A percentile compares a stretch with the other conserved stretches of the same genome.
These are phyloP conservation scores for Panthera leo DNA, from an alignment of 2,113 vertebrate species.

Conservation along the genomic window DNA sequence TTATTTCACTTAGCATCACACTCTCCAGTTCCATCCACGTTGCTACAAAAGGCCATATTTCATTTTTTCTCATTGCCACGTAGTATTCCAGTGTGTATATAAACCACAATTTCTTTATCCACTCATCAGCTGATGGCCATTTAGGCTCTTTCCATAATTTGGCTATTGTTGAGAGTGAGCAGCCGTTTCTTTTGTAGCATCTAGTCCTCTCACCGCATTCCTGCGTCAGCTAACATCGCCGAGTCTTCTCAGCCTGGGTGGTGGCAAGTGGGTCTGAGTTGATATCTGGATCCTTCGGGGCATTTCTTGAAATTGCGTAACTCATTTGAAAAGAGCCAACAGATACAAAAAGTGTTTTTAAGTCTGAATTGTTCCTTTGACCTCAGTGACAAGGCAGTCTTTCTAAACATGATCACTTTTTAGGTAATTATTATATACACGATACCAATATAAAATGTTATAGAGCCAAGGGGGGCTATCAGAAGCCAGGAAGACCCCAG, in stretches of 20 bases:
- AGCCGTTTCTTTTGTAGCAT: not conserved
- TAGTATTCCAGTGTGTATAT: too few species aligned
- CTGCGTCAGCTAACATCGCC: not conserved
- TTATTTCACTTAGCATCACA: too few species aligned
- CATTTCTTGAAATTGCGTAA: not conserved
- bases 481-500: not conserved
- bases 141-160: too few species aligned
- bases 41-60: too few species aligned
- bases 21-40: too few species aligned
- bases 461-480: rapidly evolving
- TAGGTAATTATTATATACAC: not conserved
- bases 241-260: not conserved
- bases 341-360: not conserved
- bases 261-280: not conserved
- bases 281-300: not conserved
- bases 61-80: too few species aligned
- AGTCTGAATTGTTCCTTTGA: not conserved
- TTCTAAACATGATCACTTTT: not conserved
- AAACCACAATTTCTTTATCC: too few species aligned
- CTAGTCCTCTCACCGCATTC: rapidly evolving
- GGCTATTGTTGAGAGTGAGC: too few species aligned
- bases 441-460: not conserved
- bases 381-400: not conserved
- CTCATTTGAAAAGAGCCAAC: not conserved
- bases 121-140: too few species aligned